Percentiles rank a stretch among this genome's conserved stretches.
These are phyloP conservation scores for Drosophila ercepeae DNA, from an alignment of 1,140 invertebrate genomes.

Conservation along the genomic window DNA sequence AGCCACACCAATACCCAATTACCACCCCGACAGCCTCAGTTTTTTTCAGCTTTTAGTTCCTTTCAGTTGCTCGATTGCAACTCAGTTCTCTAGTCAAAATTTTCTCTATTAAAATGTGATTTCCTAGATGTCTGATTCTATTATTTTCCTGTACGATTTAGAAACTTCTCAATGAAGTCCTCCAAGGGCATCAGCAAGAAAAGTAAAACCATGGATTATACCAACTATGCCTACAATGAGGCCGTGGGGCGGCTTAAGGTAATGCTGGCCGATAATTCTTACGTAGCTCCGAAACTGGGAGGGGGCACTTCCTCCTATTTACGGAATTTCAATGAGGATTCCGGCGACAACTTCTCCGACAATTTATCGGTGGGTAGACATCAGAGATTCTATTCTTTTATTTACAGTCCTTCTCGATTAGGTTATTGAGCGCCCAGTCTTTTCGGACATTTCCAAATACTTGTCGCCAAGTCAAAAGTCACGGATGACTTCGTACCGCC, in stretches of 20 bases:
- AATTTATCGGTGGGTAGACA: constrained; percentile 69
- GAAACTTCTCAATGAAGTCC: constrained; percentile 79
- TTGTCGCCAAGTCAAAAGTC: constrained; percentile 79
- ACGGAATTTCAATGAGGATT: constrained; percentile 85
- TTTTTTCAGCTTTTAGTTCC: constrained; percentile 27
- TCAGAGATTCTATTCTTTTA: not conserved
- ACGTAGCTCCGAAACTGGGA: constrained; percentile 83
- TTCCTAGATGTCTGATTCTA: not conserved
- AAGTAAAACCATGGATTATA: constrained; percentile 89
- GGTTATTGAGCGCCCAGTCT: constrained; percentile 78
- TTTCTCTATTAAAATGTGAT: constrained; percentile 55
- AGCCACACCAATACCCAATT: constrained; percentile 32
- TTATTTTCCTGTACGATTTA: constrained; percentile 42
- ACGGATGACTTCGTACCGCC: constrained; percentile 60
- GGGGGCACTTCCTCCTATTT: constrained; percentile 58
- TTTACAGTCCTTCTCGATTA: not conserved
- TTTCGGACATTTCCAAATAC: constrained; percentile 83
- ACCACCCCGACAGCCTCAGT: constrained; percentile 62
- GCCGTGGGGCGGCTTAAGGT: constrained; percentile 91
- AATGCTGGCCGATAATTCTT: constrained; percentile 89
- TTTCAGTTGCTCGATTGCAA: constrained; percentile 34
- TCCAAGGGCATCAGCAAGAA: constrained; percentile 83
- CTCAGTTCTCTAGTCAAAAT: constrained; percentile 29
- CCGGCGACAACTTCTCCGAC: constrained; percentile 85
- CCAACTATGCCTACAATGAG: constrained; percentile 91